Percentiles rank a stretch among this genome's conserved stretches.
These are phyloP conservation scores for Tupiocoris notatus DNA, from an alignment of 2,888 invertebrate species.

Conservation along the genomic window DNA sequence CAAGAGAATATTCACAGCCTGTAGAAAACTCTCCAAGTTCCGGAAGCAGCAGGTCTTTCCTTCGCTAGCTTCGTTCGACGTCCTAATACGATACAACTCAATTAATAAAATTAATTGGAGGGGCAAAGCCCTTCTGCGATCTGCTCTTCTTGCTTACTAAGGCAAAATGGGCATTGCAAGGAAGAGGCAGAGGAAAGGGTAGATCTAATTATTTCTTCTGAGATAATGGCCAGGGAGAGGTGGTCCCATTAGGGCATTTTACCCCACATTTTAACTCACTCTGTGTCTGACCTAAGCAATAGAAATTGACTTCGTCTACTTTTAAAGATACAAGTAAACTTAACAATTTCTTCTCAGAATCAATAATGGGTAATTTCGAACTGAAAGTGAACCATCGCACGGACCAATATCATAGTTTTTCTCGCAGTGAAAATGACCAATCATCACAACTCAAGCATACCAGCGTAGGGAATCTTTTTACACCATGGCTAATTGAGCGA, in stretches of 20 bases:
- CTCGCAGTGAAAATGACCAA: no score
- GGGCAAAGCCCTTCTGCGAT: constrained; percentile 1
- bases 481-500: no score
- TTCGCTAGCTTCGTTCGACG: neutral
- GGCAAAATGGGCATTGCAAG: neutral
- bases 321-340: no score
- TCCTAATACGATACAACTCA: constrained; percentile 44
- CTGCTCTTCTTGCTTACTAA: neutral
- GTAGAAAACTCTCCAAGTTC: constrained; percentile 15
- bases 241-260: constrained; percentile 22
- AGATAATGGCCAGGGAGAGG: constrained; percentile 21
- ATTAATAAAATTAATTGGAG: constrained; percentile 46
- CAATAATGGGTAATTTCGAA: no score
- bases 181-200: neutral
- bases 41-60: no score
- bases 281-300: no score
- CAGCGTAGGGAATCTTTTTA: no score
- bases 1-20: neutral
- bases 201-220: constrained; percentile 38
- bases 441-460: no score
- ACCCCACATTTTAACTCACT: neutral
- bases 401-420: no score
- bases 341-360: no score
- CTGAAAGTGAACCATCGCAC: no score
- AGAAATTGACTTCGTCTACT: no score